phyloP scores from a whole-genome alignment of 2,797 vertebrate species.

The Champsocephalus gunnari region DNA sequence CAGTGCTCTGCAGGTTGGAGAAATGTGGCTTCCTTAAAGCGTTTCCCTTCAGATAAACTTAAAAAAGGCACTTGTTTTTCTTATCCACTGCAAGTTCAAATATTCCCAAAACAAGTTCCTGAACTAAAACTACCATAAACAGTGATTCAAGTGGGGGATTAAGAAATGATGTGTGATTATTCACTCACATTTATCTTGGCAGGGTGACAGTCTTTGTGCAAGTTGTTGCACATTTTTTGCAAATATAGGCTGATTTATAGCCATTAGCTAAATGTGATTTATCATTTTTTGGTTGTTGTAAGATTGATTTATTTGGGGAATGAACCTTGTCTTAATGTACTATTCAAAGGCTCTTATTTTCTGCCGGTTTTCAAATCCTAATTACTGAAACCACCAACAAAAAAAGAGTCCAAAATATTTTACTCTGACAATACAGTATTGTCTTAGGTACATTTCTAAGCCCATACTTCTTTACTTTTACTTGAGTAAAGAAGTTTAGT shows the following conservation, averaged over 20 bases:
- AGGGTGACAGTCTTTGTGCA: not conserved
- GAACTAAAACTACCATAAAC: slow-evolving; percentile 4
- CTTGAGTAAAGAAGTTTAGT: too few relatives aligned
- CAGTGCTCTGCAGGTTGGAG: slow-evolving; percentile 25
- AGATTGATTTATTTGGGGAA: not conserved
- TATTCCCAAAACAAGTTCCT: slow-evolving; percentile 1
- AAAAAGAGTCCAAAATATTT: too few relatives aligned
- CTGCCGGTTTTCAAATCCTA: too few relatives aligned
- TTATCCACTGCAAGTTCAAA: slow-evolving; percentile 6
- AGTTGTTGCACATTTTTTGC: slow-evolving; percentile 1
- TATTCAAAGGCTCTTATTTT: too few relatives aligned
- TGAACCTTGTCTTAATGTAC: too few relatives aligned
- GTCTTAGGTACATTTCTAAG: not conserved
- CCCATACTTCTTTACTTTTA: too few relatives aligned
- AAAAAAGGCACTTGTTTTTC: slow-evolving; percentile 13
- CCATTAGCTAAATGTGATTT: not conserved
- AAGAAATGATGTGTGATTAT: not conserved
- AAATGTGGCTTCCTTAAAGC: slow-evolving; percentile 21
- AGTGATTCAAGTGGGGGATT: not conserved
- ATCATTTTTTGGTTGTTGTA: not conserved
- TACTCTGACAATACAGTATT: not conserved
- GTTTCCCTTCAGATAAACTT: slow-evolving; percentile 24
- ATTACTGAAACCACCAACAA: too few relatives aligned
- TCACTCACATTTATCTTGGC: not conserved
- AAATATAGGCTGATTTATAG: not conserved